Conservation (phyloP, 2,113 vertebrate species). For the Pterophyllum scalare region DNA sequence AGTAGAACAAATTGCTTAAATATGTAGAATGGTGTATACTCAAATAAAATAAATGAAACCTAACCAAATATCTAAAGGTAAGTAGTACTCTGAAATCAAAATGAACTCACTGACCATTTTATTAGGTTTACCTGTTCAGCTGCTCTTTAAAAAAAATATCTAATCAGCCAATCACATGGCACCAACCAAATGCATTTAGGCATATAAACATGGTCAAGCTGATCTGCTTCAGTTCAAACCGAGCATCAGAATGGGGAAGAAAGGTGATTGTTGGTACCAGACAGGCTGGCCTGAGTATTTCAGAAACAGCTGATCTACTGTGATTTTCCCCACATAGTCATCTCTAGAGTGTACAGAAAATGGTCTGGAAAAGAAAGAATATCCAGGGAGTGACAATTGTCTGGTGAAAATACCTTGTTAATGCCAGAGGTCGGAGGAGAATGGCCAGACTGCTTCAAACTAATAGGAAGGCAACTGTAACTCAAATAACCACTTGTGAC, state of each 20-base stretch:
- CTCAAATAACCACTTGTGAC: not conserved
- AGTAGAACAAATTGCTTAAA: not conserved
- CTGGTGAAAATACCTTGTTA: not conserved
- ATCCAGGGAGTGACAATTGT: not conserved
- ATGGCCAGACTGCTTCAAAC: not conserved
- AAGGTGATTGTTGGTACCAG: too few species aligned
- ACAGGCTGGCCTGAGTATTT: not conserved
- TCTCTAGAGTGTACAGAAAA: not conserved
- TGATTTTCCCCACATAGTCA: too few species aligned
- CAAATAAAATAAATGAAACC: not conserved
- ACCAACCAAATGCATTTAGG: too few species aligned
- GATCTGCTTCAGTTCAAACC: too few species aligned
- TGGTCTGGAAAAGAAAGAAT: not conserved
- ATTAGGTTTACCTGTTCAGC: too few species aligned
- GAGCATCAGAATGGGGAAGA: too few species aligned
- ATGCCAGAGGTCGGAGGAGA: rapidly evolving
- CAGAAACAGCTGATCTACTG: not conserved
- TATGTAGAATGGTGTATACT: not conserved
- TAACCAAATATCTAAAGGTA: not conserved
- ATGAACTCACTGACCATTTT: too few species aligned
- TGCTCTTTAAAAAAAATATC: too few species aligned
- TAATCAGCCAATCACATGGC: too few species aligned
- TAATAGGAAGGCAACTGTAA: not conserved
- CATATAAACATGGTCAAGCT: too few species aligned
- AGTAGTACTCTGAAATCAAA: too few species aligned